Base-by-base conservation (phyloP, 1,140 invertebrate genomes). In the Tachypleus tridentatus region DNA sequence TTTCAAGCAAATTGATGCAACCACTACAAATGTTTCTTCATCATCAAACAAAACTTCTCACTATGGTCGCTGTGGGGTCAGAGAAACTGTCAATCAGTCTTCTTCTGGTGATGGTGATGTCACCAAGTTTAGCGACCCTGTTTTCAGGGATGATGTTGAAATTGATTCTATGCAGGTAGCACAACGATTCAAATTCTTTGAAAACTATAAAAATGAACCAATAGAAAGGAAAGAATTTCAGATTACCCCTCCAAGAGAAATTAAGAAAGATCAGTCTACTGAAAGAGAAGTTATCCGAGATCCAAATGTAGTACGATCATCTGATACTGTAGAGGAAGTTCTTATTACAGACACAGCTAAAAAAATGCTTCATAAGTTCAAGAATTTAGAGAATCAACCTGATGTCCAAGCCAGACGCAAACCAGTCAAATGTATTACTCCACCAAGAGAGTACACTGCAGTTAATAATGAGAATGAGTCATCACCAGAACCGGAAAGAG, bases 151-250 rank as follows among this genome's bases (percentile, higher is more conserved):
- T 67, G 87, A 92, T 71, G 82, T 91, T 50, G 81, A 82, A 70
- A 83, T 91, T 61, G 82, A 87, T 77, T 90, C 88, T 3, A 85
- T 85, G 29, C 87, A 91, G 75, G 85, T 94, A 67, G 83, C 86
- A 51, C 84, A 87, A 73, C 84, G 88, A 71, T 93, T 93, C 79
- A 89, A 89, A 77, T 93, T 93, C 79, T 94, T 94, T 79, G 91
- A 93, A 81, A 87, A 84, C 3, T 93, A 90, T 78, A 83, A 84
- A 75, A 76, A 72, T 53, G 64, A 69, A 53, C 64, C 63, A 29
- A 81, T 82, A 72, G 77, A 83, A 70, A 82, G 83, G 69, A 88
- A 85, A 76, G 78, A 83, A 72, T 93, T 92, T 79, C 81, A 89
- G 71, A 89, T 92, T 76, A 92, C 89, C 7, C 89, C 90, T 63